Evolutionary conservation across 2,888 invertebrate species (phyloP).

Genomic region (Chymomyza caudatula): DNA sequence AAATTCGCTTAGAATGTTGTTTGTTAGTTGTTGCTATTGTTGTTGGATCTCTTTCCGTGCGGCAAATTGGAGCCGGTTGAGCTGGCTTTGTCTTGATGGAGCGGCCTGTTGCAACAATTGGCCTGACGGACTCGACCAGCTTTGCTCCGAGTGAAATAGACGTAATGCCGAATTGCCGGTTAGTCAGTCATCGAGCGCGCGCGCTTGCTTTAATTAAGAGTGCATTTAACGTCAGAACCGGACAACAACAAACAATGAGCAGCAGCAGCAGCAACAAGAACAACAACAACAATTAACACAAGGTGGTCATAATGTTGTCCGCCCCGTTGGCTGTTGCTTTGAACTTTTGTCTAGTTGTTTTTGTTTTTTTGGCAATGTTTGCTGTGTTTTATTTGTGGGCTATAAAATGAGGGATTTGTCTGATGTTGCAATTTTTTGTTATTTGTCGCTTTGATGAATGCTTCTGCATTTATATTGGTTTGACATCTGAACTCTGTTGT

Average conservation of each 20-base stretch:
- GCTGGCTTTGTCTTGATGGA: not conserved
- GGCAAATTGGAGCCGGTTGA: not conserved
- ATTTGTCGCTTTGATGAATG: not conserved
- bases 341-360: conserved; percentile 3
- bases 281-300: not conserved
- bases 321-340: conserved; percentile 10
- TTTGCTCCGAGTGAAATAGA: not conserved
- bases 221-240: conserved; percentile 21
- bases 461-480: conserved; percentile 38
- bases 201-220: conserved; percentile 34
- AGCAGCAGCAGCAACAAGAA: not conserved
- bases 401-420: not conserved
- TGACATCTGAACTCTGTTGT: conserved; percentile 49
- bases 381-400: not conserved
- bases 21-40: not conserved
- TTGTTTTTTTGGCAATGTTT: too few species aligned
- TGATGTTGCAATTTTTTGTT: conserved; percentile 39
- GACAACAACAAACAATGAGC: too few species aligned
- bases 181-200: not conserved
- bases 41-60: conserved; percentile 17
- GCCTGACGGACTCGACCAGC: not conserved
- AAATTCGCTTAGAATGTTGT: conserved; percentile 51
- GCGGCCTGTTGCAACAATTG: not conserved
- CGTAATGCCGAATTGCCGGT: not conserved
- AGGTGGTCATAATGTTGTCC: conserved; percentile 22